phyloP scores from a whole-genome alignment of 2,888 invertebrate species.

The Apocheima hispidaria region DNA sequence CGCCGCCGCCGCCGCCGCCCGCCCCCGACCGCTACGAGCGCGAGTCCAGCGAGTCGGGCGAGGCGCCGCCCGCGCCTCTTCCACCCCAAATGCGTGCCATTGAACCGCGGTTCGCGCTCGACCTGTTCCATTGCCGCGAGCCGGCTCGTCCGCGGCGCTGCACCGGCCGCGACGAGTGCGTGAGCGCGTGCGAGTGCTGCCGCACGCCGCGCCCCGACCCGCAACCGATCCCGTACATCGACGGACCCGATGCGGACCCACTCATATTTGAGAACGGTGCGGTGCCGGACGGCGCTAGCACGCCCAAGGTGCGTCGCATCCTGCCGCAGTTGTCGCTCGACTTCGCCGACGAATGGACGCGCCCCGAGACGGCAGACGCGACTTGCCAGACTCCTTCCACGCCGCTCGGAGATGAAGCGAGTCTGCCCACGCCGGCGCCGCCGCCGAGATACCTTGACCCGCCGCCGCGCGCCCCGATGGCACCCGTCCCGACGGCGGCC shows the following conservation, averaged over 20 bases:
- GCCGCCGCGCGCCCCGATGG: constrained; percentile 36
- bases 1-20: constrained; percentile 59
- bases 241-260: constrained; percentile 78
- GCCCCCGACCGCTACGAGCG: constrained; percentile 64
- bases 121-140: constrained; percentile 61
- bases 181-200: constrained; percentile 79
- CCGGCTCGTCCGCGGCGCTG: constrained; percentile 59
- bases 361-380: constrained; percentile 71
- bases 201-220: constrained; percentile 78
- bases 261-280: constrained; percentile 77
- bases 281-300: constrained; percentile 61
- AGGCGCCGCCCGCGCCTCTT: constrained; percentile 60
- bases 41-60: constrained; percentile 63
- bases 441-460: constrained; percentile 40
- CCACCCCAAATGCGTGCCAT: constrained; percentile 79
- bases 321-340: constrained; percentile 78
- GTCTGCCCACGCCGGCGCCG: constrained; percentile 26
- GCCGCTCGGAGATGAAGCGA: constrained; percentile 46
- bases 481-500: constrained; percentile 33
- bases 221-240: constrained; percentile 78
- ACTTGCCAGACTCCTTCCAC: constrained; percentile 73
- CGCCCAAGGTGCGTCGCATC: constrained; percentile 77
- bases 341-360: constrained; percentile 62
- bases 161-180: constrained; percentile 75
- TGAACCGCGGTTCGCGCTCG: constrained; percentile 72